Percentiles rank a stretch among this genome's conserved stretches.
phyloP scores from a whole-genome alignment of 64 coral and sea anemone genomes.

The Montipora cactus region DNA sequence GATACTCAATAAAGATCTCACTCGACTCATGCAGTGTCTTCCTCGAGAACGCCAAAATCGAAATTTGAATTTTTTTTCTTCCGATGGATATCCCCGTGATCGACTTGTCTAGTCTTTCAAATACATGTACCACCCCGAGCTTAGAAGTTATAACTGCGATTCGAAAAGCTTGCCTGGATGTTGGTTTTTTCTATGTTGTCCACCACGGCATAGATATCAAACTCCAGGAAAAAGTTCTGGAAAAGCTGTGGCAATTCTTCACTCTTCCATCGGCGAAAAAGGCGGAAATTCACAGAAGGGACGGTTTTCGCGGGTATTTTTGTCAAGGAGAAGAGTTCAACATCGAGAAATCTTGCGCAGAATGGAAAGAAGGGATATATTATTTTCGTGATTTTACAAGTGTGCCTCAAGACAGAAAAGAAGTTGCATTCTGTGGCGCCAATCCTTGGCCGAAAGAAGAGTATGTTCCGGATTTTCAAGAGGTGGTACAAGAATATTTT shows the following conservation, averaged over 20 bases:
- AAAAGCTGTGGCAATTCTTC: not conserved
- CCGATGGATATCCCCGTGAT: slow-evolving; percentile 24
- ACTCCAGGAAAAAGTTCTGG: not conserved
- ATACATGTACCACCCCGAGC: not conserved
- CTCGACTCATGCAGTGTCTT: too few species aligned
- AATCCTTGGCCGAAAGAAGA: slow-evolving; percentile 76
- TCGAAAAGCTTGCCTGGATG: slow-evolving; percentile 41
- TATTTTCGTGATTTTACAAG: slow-evolving; percentile 67
- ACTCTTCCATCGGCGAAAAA: slow-evolving; percentile 65
- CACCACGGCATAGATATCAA: slow-evolving; percentile 2
- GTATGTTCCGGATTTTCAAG: slow-evolving; percentile 47
- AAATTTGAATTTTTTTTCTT: not conserved
- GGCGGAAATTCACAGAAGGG: slow-evolving; percentile 63
- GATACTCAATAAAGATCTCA: too few species aligned
- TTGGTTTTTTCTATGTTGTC: slow-evolving; percentile 56
- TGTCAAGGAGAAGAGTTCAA: slow-evolving; percentile 50
- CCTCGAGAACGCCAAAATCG: too few species aligned
- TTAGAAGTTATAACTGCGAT: slow-evolving; percentile 3
- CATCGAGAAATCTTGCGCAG: slow-evolving; percentile 34
- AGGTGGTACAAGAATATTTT: slow-evolving; percentile 47
- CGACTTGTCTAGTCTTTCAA: slow-evolving; percentile 4
- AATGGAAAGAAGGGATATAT: slow-evolving; percentile 83
- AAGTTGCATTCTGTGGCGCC: slow-evolving; percentile 48
- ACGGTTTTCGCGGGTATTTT: slow-evolving; percentile 76
- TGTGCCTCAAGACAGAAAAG: slow-evolving; percentile 17